Evolutionary conservation across 2,888 invertebrate species (phyloP), one percentile per base, ranked within the genome.

Genomic region (Scaeva pyrastri): DNA sequence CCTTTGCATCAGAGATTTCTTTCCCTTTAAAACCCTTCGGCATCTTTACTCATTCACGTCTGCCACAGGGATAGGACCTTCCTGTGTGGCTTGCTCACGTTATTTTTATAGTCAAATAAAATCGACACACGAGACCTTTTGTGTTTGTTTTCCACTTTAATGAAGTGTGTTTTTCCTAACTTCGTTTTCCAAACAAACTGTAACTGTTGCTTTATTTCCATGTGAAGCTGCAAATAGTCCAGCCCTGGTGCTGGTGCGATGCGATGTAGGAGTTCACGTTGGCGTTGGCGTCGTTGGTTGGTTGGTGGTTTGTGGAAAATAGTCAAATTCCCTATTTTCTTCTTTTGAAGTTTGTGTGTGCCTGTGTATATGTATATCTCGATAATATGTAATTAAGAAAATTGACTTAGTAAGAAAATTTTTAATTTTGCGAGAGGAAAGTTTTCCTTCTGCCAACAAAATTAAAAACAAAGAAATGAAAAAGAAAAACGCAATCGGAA

Each of bases 351-450:
- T 39, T n/a, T n/a, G n/a, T n/a, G n/a, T n/a, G n/a, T n/a, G n/a
- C n/a, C n/a, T n/a, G n/a, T n/a, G 8, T 31, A 7, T 31, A 31
- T 8, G 10, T 3, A 11, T 41, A 43, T 64, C 14, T 23, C 31
- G 74, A 74, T 74, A 74, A 74, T 74, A n/a, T n/a, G n/a, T n/a
- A 31, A 31, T 31, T 74, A 74, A 68, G 45, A 21, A 75, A 66
- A 58, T 36, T 66, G 56, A 39, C 36, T 31, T 16, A 56, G 56
- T 56, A 45, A 45, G 56, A 56, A 75, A 68, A 39, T 21, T 31
- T 43, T 1, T 36, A 75, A 43, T 45, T 66, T 12, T 31, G 12
- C 43, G 4, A 7, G 2, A 31, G 14, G 41, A 74, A 52, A 64
- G 64, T 75, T 56, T 39, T 39, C 21, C 50, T n/a, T 68, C 21